A percentile compares a stretch with the other conserved stretches of the same genome.
phyloP scores from a whole-genome alignment of 30 jellyfish, hydroid and myxozoan species.

The Haliclystus octoradiatus region DNA sequence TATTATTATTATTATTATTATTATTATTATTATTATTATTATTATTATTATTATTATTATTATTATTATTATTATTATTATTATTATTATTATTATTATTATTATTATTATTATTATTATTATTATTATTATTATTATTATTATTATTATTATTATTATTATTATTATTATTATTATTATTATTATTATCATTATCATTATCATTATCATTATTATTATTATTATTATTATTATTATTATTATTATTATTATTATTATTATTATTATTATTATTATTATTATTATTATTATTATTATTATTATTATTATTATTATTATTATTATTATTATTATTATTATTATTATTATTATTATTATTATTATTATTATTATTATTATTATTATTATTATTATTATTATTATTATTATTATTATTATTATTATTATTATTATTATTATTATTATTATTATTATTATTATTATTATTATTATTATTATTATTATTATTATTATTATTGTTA shows the following conservation, averaged over 20 bases:
- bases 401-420: neutral
- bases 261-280: neutral
- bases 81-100: constrained; percentile 2
- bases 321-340: neutral
- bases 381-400: neutral
- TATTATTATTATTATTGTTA: too few relatives aligned
- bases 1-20: neutral
- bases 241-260: neutral
- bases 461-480: neutral
- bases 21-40: neutral
- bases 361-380: neutral
- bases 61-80: constrained; percentile 3
- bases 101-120: constrained; percentile 2
- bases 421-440: neutral
- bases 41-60: constrained; percentile 1
- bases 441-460: neutral
- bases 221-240: neutral
- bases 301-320: neutral
- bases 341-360: neutral
- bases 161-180: constrained; percentile 2
- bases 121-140: constrained; percentile 3
- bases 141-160: constrained; percentile 2
- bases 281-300: neutral
- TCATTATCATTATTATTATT: too few relatives aligned
- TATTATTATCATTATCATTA: constrained; percentile 4